Conservation (phyloP, 2,113 vertebrate species). For the Perca fluviatilis region DNA sequence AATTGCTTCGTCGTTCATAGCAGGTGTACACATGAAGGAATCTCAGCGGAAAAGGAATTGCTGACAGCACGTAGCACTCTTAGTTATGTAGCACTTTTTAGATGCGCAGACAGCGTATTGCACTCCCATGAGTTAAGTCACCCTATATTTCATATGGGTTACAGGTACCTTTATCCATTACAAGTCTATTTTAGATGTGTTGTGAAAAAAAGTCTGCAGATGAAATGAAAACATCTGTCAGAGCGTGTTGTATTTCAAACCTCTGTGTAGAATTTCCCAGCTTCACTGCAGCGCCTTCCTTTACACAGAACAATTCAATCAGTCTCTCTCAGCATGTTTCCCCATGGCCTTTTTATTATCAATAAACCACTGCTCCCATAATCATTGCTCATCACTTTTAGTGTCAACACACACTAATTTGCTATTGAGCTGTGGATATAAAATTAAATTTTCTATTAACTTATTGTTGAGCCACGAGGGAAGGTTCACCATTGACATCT, state of each 20-base stretch:
- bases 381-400: constrained; percentile 68
- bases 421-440: constrained; percentile 55
- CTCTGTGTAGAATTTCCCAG: not conserved
- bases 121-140: too few species aligned
- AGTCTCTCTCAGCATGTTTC: constrained; percentile 34
- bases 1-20: too few species aligned
- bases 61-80: too few species aligned
- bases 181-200: not conserved
- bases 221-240: not conserved
- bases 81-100: too few species aligned
- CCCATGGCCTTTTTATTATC: constrained; percentile 44
- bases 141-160: too few species aligned
- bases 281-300: not conserved
- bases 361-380: constrained; percentile 40
- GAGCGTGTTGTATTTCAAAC: not conserved
- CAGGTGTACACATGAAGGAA: too few species aligned
- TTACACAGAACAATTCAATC: constrained; percentile 43
- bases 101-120: too few species aligned
- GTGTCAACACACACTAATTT: constrained; percentile 62
- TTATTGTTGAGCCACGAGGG: constrained; percentile 33
- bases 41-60: too few species aligned
- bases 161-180: not conserved
- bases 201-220: not conserved
- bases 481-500: constrained; percentile 38
- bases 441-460: constrained; percentile 59